These are phyloP conservation scores for Palythoa grandiflora DNA, from an alignment of 92 coral and sea anemone genomes.

Conservation along the genomic window DNA sequence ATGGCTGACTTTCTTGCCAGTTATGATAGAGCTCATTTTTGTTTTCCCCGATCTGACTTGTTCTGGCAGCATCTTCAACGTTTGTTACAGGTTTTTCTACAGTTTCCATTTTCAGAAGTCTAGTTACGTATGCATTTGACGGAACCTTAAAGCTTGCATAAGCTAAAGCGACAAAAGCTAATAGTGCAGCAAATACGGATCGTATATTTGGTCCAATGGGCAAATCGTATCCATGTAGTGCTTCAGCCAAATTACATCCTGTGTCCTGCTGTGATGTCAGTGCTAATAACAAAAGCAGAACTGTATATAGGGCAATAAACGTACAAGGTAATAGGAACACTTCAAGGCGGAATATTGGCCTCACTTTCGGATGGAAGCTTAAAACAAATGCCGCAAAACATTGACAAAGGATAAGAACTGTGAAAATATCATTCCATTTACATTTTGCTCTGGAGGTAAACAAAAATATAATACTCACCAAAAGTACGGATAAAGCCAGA, in stretches of 20 bases:
- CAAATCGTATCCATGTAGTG: slow-evolving; percentile 29
- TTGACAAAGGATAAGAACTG: slow-evolving; percentile 40
- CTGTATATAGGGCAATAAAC: slow-evolving; percentile 38
- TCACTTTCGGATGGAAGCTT: slow-evolving; percentile 48
- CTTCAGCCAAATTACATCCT: slow-evolving; percentile 46
- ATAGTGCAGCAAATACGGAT: slow-evolving; percentile 10
- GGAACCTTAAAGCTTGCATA: slow-evolving; percentile 41
- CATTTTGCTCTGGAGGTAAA: slow-evolving; percentile 48
- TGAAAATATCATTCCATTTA: slow-evolving; percentile 55
- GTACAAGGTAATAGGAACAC: slow-evolving; percentile 56
- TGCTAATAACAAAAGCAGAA: slow-evolving; percentile 34
- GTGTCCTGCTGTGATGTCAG: slow-evolving; percentile 45
- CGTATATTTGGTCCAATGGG: slow-evolving; percentile 42
- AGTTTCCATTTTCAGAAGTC: slow-evolving; percentile 11
- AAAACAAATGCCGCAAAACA: slow-evolving; percentile 49
- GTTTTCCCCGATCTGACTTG: neutral
- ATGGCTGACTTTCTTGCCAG: neutral
- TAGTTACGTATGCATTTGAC: slow-evolving; percentile 5
- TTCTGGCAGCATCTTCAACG: neutral
- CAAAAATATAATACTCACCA: slow-evolving; percentile 32
- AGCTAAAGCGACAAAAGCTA: slow-evolving; percentile 19
- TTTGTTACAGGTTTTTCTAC: neutral
- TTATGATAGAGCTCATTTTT: neutral
- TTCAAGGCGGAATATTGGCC: slow-evolving; percentile 51
- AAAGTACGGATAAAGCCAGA: slow-evolving; percentile 37